A percentile compares a stretch with the other conserved stretches of the same genome.
These are phyloP conservation scores for Myanophis thanlyinensis DNA, from an alignment of 2,113 vertebrate species.

Conservation along the genomic window DNA sequence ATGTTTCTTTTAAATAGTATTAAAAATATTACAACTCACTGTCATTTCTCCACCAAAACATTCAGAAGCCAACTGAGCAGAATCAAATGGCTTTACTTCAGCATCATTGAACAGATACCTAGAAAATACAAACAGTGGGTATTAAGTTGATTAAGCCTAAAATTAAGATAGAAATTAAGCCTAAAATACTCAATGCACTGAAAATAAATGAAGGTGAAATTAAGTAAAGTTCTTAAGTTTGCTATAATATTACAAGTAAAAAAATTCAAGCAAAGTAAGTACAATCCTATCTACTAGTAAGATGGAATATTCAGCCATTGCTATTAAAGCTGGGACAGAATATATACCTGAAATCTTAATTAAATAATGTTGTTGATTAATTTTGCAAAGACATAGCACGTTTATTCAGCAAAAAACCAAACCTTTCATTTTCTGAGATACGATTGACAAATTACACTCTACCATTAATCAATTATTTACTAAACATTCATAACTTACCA, in stretches of 20 bases:
- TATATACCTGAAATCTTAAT: not conserved
- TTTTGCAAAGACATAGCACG: not conserved
- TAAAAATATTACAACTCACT: conserved; percentile 65
- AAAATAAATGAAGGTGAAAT: not conserved
- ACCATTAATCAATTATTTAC: not conserved
- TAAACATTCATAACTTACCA: conserved; percentile 78
- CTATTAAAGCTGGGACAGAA: not conserved
- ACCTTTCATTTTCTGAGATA: not conserved
- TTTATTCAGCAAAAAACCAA: not conserved
- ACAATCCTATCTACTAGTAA: not conserved
- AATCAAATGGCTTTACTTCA: conserved; percentile 98
- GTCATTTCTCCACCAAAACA: conserved; percentile 99
- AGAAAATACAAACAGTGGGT: conserved; percentile 34
- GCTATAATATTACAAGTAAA: not conserved
- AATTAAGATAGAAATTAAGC: no score
- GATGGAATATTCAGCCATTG: not conserved
- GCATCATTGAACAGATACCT: conserved; percentile 99
- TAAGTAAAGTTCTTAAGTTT: not conserved
- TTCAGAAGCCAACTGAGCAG: conserved; percentile 94
- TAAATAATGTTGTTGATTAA: not conserved
- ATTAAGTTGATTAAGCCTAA: not conserved
- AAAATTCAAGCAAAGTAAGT: not conserved
- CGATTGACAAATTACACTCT: not conserved
- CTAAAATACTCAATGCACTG: not conserved
- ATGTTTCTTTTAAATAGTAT: not conserved